Base-by-base conservation (phyloP, 2,113 vertebrate species). In the Xiphias gladius region DNA sequence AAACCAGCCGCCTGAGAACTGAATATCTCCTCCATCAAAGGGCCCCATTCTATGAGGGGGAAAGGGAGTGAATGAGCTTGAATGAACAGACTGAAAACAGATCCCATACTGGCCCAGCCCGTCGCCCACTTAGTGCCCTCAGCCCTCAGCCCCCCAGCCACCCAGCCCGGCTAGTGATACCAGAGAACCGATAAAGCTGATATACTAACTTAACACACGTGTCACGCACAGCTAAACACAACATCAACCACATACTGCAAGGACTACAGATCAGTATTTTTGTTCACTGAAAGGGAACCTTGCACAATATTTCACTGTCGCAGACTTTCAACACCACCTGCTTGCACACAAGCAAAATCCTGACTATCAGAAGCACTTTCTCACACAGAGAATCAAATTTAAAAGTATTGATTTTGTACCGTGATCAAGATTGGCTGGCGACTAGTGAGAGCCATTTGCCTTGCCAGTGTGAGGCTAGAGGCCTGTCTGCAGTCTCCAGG, bases 11-110 rank as follows among this genome's bases (percentile, higher is more conserved):
- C 80, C 80, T 87, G 82, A 93, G 94, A 95, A 96, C 96, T 89
- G 92, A 96, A 95, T 94, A 95, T 93, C 91, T 87, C 90, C 87
- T 89, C 80, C 89, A 93, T 95, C 94, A 96, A 95, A 95, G 86
- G 80, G 76, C 46, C 87, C 93, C 93, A 95, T 94, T 95, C 89
- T 94, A 86, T 55, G 37, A 85, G 54, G 66, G n/a, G 83, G 71
- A 94, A 86, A 91, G 90, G 73, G 83, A 93, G 91, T 78, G 93
- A 94, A 94, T 81, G 83, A 83, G 78, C 75, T 83, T 93, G 85
- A 93, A 90, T 92, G 89, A 95, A 65, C 93, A 91, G 88, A 71
- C 87, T 91, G 91, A 92, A 95, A 97, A 95, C 85, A 59, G 94
- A 95, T 90, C 92, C 39, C 46, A 13, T 87, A 83, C 86, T 92